Evolutionary conservation across 1,140 invertebrate genomes (phyloP).

Genomic region (Brachystomella parvula): DNA sequence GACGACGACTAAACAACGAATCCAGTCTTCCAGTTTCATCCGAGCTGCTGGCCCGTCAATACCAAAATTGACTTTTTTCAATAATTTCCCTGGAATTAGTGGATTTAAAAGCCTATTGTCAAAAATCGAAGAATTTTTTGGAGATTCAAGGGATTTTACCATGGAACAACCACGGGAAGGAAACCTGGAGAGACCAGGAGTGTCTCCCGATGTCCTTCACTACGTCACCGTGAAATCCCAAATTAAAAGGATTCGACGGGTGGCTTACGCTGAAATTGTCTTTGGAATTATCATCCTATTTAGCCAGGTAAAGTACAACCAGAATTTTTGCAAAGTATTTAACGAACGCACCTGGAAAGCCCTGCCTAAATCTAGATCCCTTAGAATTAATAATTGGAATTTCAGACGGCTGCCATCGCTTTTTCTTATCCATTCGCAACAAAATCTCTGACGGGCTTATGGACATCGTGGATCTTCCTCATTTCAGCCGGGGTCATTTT

Average conservation of each 20-base stretch:
- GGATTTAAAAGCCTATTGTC: no score
- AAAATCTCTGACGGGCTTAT: constrained; percentile 34
- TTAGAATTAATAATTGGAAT: constrained; percentile 6
- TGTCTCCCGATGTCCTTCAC: no score
- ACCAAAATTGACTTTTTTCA: no score
- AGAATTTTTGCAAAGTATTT: background rate
- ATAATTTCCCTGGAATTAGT: no score
- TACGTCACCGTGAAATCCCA: constrained; percentile 27
- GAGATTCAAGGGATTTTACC: no score
- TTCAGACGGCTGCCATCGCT: constrained; percentile 33
- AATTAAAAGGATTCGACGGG: constrained; percentile 24
- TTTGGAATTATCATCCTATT: constrained; percentile 27
- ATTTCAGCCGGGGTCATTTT: constrained; percentile 31
- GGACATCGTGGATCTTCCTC: constrained; percentile 38
- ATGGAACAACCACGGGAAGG: no score
- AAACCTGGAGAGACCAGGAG: no score
- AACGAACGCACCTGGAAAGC: background rate
- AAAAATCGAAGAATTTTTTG: no score
- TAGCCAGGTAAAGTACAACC: constrained; percentile 34
- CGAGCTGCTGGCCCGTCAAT: no score
- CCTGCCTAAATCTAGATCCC: background rate
- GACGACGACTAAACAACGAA: no score
- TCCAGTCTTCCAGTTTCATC: no score
- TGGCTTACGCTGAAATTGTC: constrained; percentile 26
- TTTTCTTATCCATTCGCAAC: constrained; percentile 32